Base-by-base conservation (phyloP, 2,797 vertebrate species). In the Corythornis leucogaster region DNA sequence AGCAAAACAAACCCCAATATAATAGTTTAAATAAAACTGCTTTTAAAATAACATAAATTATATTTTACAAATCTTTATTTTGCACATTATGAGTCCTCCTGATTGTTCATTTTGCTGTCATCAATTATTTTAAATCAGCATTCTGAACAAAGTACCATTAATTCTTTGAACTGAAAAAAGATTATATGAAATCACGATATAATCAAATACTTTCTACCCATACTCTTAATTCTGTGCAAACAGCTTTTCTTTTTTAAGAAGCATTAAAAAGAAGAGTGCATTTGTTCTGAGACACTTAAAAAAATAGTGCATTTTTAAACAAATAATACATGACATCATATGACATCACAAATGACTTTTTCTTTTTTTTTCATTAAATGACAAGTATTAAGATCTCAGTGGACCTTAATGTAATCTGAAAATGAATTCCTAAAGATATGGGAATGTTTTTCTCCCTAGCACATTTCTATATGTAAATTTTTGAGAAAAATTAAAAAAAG, bases 41-140 rank as follows among this genome's bases (percentile, higher is more conserved):
- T 45, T 54, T 20, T 25, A 74, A 85, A 73, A 21, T 38, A 25
- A 12, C 9, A 59, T 21, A 8, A 33, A 43, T 12, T 19, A 7
- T 45, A 58, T 66, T 85, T 85, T 57, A 75, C 15, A 81, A 80
- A 53, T 55, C 28, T 51, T 81, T 91, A n/a, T 58, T 76, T 77
- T 85, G 48, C 5, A 12, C 2, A 30, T 9, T 18, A 54, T 9
- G 21, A 69, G 46, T 51, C 7, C 13, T 62, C 46, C 46, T n/a
- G 17, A 3, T 80, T 51, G 15, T 76, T 75, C 3, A 8, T 42
- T 89, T 81, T 31, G 46, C 15, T 73, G 26, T 35, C 12, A 20
- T 24, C 33, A 43, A 12, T 63, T 57, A 54, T 20, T 85, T 38
- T 43, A 55, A 15, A 85, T 48, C 3, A 24, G 5, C 21, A 53